Evolutionary conservation across 2,888 invertebrate species (phyloP).

Genomic region (Stratiomys singularior): DNA sequence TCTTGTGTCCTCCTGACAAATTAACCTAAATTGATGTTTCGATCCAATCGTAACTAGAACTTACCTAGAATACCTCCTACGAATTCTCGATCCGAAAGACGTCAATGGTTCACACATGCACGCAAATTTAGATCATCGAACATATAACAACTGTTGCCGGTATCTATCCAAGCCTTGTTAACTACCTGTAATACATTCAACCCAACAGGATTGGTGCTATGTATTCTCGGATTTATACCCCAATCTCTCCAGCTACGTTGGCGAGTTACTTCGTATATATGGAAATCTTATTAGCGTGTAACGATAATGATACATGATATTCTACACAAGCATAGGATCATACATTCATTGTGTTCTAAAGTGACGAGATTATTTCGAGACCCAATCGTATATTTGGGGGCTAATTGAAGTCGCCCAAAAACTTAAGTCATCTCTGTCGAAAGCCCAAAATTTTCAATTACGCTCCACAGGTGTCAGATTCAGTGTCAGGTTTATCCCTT

Average conservation of each 20-base stretch:
- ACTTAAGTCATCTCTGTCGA: background rate
- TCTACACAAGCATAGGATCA: background rate
- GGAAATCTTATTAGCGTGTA: conserved; percentile 39
- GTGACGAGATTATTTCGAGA: conserved; percentile 32
- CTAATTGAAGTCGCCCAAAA: conserved; percentile 25
- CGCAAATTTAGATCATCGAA: too few species aligned
- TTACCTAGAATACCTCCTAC: too few species aligned
- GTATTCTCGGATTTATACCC: too few species aligned
- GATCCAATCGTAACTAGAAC: too few species aligned
- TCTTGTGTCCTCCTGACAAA: too few species aligned
- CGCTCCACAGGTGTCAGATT: conserved; percentile 41
- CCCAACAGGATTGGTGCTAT: too few species aligned
- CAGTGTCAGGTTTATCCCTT: conserved; percentile 44
- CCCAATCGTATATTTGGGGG: conserved; percentile 2
- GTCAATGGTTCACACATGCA: too few species aligned
- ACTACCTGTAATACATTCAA: too few species aligned
- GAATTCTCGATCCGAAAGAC: too few species aligned
- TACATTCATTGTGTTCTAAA: background rate
- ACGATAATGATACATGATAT: conserved; percentile 40
- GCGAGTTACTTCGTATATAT: background rate
- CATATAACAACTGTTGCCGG: too few species aligned
- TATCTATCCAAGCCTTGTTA: too few species aligned
- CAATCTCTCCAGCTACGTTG: background rate
- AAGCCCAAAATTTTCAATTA: conserved; percentile 27
- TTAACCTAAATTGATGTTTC: too few species aligned